Conservation (phyloP, 2,797 vertebrate genomes). For the Sebastes paucispinis region DNA sequence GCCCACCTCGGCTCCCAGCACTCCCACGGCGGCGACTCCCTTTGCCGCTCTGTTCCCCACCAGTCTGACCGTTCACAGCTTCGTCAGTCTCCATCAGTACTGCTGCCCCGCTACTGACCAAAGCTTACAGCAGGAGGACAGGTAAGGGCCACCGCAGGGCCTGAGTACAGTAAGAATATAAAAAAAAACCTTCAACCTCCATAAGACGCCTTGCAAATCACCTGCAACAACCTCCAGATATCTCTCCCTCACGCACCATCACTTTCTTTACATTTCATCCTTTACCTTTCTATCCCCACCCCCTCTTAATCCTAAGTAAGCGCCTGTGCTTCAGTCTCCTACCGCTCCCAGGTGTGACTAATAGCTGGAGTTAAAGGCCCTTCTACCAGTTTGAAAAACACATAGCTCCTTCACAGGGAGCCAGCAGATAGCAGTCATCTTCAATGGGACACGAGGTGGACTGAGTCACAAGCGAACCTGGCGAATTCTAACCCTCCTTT, state of each 20-base stretch:
- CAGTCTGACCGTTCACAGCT: slow-evolving; percentile 80
- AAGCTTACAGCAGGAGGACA: slow-evolving; percentile 66
- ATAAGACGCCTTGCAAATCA: slow-evolving; percentile 2
- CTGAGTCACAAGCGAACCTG: slow-evolving; percentile 67
- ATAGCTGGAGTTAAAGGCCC: slow-evolving; percentile 24
- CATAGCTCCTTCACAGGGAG: slow-evolving; percentile 27
- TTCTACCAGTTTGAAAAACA: slow-evolving; percentile 32
- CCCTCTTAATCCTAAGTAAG: neutral
- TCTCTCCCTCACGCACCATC: slow-evolving; percentile 4
- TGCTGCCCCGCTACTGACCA: slow-evolving; percentile 76
- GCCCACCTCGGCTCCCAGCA: slow-evolving; percentile 76
- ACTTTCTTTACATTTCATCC: slow-evolving; percentile 14
- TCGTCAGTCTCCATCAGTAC: slow-evolving; percentile 81
- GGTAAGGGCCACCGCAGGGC: slow-evolving; percentile 71
- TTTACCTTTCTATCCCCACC: neutral
- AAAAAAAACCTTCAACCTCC: neutral
- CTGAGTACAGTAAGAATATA: slow-evolving; percentile 28
- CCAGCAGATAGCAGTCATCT: slow-evolving; percentile 27
- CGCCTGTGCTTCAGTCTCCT: slow-evolving; percentile 38
- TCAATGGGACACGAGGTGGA: slow-evolving; percentile 45
- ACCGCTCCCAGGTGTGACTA: slow-evolving; percentile 54
- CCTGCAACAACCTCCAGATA: slow-evolving; percentile 8
- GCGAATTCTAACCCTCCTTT: slow-evolving; percentile 32
- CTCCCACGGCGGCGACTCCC: slow-evolving; percentile 60
- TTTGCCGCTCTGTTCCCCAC: slow-evolving; percentile 66